These are phyloP conservation scores for Sebastes goodei DNA, from an alignment of 2,797 vertebrate species.

Conservation along the genomic window DNA sequence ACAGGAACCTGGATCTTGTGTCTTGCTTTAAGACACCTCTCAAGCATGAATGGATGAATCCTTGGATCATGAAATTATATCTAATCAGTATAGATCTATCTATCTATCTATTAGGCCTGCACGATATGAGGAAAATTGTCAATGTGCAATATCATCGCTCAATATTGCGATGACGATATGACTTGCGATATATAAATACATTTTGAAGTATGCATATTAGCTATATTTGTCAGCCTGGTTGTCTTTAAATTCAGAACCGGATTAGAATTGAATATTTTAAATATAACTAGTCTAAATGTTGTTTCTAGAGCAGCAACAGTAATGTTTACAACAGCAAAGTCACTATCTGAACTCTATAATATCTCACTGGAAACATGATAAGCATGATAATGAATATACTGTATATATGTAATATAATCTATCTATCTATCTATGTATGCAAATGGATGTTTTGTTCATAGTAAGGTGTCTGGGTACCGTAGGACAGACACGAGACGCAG, in stretches of 20 bases:
- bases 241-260: not conserved
- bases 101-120: not conserved
- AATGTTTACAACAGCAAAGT: not conserved
- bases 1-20: not conserved
- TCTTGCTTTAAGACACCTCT: not conserved
- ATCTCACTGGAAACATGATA: too few species aligned
- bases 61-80: not conserved
- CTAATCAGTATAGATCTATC: not conserved
- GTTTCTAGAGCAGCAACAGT: not conserved
- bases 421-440: not conserved
- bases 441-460: not conserved
- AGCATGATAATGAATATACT: too few species aligned
- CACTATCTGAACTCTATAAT: too few species aligned
- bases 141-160: not conserved
- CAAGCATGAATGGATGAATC: not conserved
- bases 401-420: too few species aligned
- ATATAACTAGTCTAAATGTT: not conserved
- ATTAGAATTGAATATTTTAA: not conserved
- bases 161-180: not conserved
- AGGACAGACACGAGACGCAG: not conserved
- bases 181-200: not conserved
- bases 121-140: too few species aligned
- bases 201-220: not conserved
- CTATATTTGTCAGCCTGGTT: not conserved
- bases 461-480: not conserved